Conservation (phyloP, 2,797 vertebrate genomes). For the Sebastes iracundus region DNA sequence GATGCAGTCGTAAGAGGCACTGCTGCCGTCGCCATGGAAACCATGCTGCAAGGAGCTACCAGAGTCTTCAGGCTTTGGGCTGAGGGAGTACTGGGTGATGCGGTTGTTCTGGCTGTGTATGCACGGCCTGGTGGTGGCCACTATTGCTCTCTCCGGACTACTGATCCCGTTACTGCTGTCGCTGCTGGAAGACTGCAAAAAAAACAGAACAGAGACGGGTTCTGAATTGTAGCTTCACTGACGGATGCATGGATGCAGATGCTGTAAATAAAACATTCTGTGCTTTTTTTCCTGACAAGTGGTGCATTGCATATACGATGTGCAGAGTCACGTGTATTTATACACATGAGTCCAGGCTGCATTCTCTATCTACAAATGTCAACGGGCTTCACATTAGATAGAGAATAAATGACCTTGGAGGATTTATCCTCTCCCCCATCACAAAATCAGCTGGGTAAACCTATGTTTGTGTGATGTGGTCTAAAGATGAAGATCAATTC, state of each 20-base stretch:
- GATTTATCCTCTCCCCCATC: neutral
- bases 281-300: conserved; percentile 9
- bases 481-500: neutral
- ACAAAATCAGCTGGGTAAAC: neutral
- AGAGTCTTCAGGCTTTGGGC: conserved; percentile 87
- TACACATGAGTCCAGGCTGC: neutral
- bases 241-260: conserved; percentile 1
- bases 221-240: neutral
- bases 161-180: conserved; percentile 91
- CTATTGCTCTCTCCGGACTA: conserved; percentile 87
- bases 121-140: conserved; percentile 74
- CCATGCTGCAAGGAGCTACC: conserved; percentile 86
- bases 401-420: neutral
- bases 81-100: conserved; percentile 75
- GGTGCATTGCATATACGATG: conserved; percentile 3
- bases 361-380: neutral
- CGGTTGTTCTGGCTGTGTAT: conserved; percentile 77
- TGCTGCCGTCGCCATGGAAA: conserved; percentile 80
- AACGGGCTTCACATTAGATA: neutral
- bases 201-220: conserved; percentile 20
- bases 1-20: conserved; percentile 92
- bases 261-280: conserved; percentile 38
- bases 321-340: neutral
- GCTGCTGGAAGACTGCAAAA: conserved; percentile 85
- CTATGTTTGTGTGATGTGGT: neutral